Evolutionary conservation across 1,140 invertebrate genomes (phyloP).

Genomic region (Formica selysi): DNA sequence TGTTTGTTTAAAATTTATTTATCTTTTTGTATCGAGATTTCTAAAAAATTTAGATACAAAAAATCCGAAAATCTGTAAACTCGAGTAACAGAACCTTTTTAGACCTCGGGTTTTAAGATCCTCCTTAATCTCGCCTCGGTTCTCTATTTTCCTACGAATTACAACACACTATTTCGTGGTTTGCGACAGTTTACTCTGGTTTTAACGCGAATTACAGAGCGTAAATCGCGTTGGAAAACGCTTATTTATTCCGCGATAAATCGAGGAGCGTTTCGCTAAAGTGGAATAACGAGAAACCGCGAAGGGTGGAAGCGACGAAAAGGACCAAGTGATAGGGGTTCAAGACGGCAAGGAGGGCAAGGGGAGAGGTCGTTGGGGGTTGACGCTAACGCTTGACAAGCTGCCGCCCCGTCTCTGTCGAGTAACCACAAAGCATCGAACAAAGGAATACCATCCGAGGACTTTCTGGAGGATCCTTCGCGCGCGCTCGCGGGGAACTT

Average conservation of each 20-base stretch:
- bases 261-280: slow-evolving; percentile 58
- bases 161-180: slow-evolving; percentile 32
- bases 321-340: neutral
- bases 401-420: slow-evolving; percentile 34
- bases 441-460: slow-evolving; percentile 68
- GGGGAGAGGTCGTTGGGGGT: neutral
- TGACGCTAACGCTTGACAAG: slow-evolving; percentile 40
- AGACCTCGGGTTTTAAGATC: neutral
- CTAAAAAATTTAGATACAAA: neutral
- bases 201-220: slow-evolving; percentile 58
- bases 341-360: neutral
- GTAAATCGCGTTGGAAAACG: slow-evolving; percentile 56
- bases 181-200: slow-evolving; percentile 45
- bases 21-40: neutral
- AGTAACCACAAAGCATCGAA: slow-evolving; percentile 60
- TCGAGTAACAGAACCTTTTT: neutral
- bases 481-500: slow-evolving; percentile 62
- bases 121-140: neutral
- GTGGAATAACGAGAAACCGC: slow-evolving; percentile 60
- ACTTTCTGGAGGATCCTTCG: slow-evolving; percentile 60
- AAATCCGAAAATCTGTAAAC: neutral
- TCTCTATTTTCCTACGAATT: slow-evolving; percentile 55
- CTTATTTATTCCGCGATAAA: slow-evolving; percentile 74
- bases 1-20: neutral
- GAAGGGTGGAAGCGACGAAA: neutral